These are phyloP conservation scores for Caloenas nicobarica DNA, from an alignment of 2,113 vertebrate genomes.

Conservation along the genomic window DNA sequence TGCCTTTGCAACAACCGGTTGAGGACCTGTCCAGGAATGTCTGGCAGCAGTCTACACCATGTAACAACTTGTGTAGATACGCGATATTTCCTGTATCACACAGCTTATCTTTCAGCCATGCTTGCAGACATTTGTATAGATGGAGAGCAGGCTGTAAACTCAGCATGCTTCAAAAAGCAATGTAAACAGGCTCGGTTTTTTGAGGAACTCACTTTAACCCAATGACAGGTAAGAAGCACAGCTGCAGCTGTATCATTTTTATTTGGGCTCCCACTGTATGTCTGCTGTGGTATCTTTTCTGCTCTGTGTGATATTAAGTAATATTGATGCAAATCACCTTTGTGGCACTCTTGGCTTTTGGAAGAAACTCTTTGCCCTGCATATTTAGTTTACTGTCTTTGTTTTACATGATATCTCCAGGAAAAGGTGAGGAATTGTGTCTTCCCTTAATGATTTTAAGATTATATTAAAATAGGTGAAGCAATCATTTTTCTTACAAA, in stretches of 20 bases:
- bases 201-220: not conserved
- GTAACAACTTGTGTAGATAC: not conserved
- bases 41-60: not conserved
- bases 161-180: not conserved
- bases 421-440: not conserved
- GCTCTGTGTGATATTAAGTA: not conserved
- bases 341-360: not conserved
- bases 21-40: rapidly evolving
- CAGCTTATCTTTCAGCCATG: not conserved
- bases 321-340: not conserved
- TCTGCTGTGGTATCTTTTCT: not conserved
- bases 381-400: not conserved
- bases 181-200: not conserved
- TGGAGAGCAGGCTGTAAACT: not conserved
- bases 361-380: not conserved
- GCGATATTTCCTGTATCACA: not conserved
- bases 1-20: not conserved
- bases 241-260: not conserved
- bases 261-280: not conserved
- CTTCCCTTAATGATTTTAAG: not conserved
- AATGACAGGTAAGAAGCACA: not conserved
- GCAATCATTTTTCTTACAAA: not conserved
- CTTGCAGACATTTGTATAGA: not conserved
- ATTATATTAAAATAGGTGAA: not conserved
- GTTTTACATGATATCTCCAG: not conserved